Evolutionary conservation across 2,888 invertebrate species (phyloP).

Genomic region (Andricus curvator): DNA sequence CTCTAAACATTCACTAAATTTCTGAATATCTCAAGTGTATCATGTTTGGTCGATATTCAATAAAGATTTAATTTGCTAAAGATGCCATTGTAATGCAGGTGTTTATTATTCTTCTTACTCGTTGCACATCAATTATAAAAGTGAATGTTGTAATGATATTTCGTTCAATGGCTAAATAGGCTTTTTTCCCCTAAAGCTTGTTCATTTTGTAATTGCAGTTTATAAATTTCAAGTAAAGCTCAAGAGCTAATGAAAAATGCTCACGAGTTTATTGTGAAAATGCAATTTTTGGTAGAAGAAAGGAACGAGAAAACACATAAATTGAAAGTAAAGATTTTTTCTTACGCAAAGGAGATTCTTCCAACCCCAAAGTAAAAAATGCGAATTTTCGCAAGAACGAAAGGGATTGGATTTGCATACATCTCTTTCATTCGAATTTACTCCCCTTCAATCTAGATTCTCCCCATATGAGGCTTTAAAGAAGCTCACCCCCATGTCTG

Average conservation of each 20-base stretch:
- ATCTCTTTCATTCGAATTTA: constrained; percentile 5
- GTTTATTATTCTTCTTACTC: neutral
- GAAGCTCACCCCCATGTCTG: neutral
- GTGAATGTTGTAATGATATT: neutral
- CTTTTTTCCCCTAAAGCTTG: neutral
- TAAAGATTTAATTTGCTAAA: neutral
- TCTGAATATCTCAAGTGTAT: neutral
- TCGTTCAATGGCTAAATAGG: neutral
- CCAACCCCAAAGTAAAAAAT: neutral
- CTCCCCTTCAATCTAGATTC: neutral
- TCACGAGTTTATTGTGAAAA: neutral
- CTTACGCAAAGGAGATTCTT: neutral
- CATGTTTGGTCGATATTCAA: neutral
- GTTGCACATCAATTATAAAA: neutral
- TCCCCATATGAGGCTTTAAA: constrained; percentile 2
- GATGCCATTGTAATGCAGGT: neutral
- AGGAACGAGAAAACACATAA: neutral
- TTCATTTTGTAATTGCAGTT: neutral
- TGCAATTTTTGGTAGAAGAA: neutral
- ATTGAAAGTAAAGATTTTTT: neutral
- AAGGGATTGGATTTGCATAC: neutral
- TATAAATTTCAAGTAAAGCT: neutral
- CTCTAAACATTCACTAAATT: neutral
- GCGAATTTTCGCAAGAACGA: neutral
- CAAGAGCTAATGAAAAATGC: neutral